Evolutionary conservation across 2,797 vertebrate genomes (phyloP).

Genomic region (Argyrosomus regius): DNA sequence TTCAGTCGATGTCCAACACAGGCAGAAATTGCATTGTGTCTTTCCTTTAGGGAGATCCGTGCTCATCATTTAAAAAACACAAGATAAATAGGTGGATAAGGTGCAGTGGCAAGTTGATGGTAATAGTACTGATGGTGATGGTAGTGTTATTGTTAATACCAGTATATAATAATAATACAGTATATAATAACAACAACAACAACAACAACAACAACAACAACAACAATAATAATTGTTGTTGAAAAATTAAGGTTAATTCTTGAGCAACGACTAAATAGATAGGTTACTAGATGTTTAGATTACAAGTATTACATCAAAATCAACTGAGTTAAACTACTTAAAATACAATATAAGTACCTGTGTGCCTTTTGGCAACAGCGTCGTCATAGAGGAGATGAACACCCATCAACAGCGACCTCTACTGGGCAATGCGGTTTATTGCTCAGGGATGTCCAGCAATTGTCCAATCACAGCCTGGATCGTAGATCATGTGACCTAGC

Average conservation of each 20-base stretch:
- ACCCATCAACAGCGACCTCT: conserved; percentile 37
- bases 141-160: too few relatives aligned
- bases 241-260: not conserved
- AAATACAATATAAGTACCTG: not conserved
- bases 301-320: not conserved
- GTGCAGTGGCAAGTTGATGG: too few relatives aligned
- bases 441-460: not conserved
- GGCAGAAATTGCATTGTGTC: too few relatives aligned
- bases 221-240: not conserved
- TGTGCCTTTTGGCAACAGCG: conserved; percentile 6
- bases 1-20: too few relatives aligned
- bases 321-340: not conserved
- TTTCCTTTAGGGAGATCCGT: too few relatives aligned
- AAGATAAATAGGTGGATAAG: too few relatives aligned
- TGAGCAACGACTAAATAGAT: not conserved
- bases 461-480: conserved; percentile 43
- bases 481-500: conserved; percentile 45
- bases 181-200: too few relatives aligned
- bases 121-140: too few relatives aligned
- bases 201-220: too few relatives aligned
- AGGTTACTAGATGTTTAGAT: too few relatives aligned
- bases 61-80: too few relatives aligned
- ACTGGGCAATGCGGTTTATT: conserved; percentile 54
- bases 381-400: not conserved
- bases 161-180: too few relatives aligned